These are phyloP conservation scores for Carcharodon carcharias DNA, from an alignment of 2,797 vertebrate species.

Conservation along the genomic window DNA sequence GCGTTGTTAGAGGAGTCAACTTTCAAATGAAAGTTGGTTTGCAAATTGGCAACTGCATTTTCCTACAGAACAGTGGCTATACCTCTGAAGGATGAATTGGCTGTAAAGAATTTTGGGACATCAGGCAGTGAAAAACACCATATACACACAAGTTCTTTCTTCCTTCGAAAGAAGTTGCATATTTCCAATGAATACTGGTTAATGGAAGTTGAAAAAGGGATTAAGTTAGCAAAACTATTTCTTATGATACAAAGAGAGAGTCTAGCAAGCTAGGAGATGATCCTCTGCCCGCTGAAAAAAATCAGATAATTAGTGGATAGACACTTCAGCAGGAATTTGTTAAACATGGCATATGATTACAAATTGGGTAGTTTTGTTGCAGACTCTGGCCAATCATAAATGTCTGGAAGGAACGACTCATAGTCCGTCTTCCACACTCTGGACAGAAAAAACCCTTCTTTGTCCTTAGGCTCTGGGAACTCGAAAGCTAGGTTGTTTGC, in stretches of 20 bases:
- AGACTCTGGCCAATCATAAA: slow-evolving; percentile 82
- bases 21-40: background rate
- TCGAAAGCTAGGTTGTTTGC: slow-evolving; percentile 89
- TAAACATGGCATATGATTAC: background rate
- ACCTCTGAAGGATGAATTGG: background rate
- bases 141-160: background rate
- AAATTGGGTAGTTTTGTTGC: slow-evolving; percentile 51
- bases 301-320: background rate
- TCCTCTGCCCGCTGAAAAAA: background rate
- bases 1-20: background rate
- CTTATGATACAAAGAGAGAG: background rate
- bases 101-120: background rate
- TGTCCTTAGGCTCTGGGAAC: slow-evolving; percentile 86
- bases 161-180: background rate
- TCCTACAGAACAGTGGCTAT: background rate
- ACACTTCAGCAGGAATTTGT: background rate
- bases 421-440: slow-evolving; percentile 80
- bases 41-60: background rate
- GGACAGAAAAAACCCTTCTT: slow-evolving; percentile 68
- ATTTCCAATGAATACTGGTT: background rate
- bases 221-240: background rate
- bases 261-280: background rate
- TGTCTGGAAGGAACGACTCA: slow-evolving; percentile 84
- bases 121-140: background rate
- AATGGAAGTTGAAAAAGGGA: background rate